Evolutionary conservation across 2,113 vertebrate genomes (phyloP), one percentile per base, ranked within the genome.

Genomic region (Tachycineta bicolor): DNA sequence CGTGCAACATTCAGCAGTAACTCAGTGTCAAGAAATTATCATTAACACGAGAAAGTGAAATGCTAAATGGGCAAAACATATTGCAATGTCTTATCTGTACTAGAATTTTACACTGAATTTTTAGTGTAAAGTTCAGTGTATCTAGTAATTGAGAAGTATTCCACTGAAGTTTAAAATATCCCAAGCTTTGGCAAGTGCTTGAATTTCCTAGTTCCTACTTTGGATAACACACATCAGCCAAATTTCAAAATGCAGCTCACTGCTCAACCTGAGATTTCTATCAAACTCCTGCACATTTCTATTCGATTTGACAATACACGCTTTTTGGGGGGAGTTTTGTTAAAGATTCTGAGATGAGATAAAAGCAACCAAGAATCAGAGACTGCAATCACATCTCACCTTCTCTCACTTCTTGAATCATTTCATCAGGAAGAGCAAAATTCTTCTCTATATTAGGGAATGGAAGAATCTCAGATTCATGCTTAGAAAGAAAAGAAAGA

Each of bases 321-420:
- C 11, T 43, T 81, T 77, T 17, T 11, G 5, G 11, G 31, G 22
- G 25, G 16, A 84, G n/a, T 73, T 87, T 34, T 76, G 23, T 56
- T 82, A 43, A 77, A 23, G 17, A 5, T 77, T 80, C 64, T 63
- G 47, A 92, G 11, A 52, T 24, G 22, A 83, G 28, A 84, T 73
- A 12, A 87, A 41, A 89, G 43, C 44, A 80, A 52, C 8, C 13
- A 41, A 59, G n/a, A 39, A 25, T 17, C 56, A 81, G 9, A 78
- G 34, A 71, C 56, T 75, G 29, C 28, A 65, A 8, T 47, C 50
- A 53, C 50, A 53, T 69, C 97, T 98, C 93, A 99, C 99, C 99
- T 99, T 99, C 99, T 97, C 99, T 99, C 53, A 99, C 99, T 63
- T 99, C 99, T 94, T 99, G 99, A 96, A 99, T 99, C 97, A 99